These are phyloP conservation scores for Euura saliciscinereae DNA, from an alignment of 1,140 invertebrate genomes.

Conservation along the genomic window DNA sequence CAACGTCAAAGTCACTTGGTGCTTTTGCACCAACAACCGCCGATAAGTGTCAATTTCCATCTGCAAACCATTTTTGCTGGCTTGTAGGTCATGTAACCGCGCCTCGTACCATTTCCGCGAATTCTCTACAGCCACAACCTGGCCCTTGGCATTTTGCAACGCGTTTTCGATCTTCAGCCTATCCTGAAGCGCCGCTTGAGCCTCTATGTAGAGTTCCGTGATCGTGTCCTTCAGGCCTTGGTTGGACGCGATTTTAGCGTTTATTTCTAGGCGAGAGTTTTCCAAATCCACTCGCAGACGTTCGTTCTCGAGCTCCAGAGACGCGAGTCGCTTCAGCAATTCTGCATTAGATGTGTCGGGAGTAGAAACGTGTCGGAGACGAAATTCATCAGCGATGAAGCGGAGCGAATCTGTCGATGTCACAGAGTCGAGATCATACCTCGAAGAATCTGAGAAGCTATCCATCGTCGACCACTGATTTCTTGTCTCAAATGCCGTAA, in stretches of 20 bases:
- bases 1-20: conserved; percentile 33
- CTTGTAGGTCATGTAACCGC: conserved; percentile 41
- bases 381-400: conserved; percentile 38
- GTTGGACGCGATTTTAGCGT: conserved; percentile 41
- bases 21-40: conserved; percentile 36
- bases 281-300: conserved; percentile 39
- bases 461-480: conserved; percentile 30
- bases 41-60: conserved; percentile 44
- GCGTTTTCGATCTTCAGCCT: conserved; percentile 39
- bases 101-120: conserved; percentile 44
- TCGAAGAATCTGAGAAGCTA: conserved; percentile 36
- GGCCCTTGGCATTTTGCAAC: conserved; percentile 34
- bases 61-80: conserved; percentile 37
- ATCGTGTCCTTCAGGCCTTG: conserved; percentile 44
- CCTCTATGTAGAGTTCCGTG: conserved; percentile 40
- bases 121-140: conserved; percentile 29
- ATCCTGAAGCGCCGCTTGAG: conserved; percentile 36
- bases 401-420: conserved; percentile 41
- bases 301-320: conserved; percentile 43
- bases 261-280: conserved; percentile 37
- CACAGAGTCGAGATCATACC: conserved; percentile 37
- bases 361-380: conserved; percentile 31
- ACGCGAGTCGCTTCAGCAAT: conserved; percentile 34
- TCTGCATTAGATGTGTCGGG: conserved; percentile 38
- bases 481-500: too few species aligned